Percentiles rank a stretch among this genome's conserved stretches.
Evolutionary conservation across 2,113 vertebrate species (phyloP).

Genomic region (Brachyhypopomus gauderio): DNA sequence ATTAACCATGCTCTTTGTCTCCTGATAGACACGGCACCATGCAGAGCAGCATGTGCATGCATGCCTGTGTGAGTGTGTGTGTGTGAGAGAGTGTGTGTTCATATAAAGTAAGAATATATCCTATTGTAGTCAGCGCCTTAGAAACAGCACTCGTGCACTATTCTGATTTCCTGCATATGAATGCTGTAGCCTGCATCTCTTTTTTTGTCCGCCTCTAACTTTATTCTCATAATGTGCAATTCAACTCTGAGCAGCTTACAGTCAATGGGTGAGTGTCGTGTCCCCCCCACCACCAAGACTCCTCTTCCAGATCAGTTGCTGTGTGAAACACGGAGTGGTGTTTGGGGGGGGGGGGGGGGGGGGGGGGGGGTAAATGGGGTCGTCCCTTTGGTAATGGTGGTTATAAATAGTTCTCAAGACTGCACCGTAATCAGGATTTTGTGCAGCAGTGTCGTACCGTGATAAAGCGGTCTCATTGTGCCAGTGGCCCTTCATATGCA

Average conservation of each 20-base stretch:
- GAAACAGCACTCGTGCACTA: not conserved
- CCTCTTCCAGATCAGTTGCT: constrained; percentile 34
- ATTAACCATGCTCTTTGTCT: constrained; percentile 77
- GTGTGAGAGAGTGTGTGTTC: constrained; percentile 26
- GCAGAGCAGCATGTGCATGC: not conserved
- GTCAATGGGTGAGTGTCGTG: not conserved
- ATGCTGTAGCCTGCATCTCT: not conserved
- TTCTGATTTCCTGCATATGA: not conserved
- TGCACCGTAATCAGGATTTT: constrained; percentile 60
- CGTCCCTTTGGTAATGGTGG: constrained; percentile 35
- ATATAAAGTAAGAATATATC: constrained; percentile 8
- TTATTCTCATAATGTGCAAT: not conserved
- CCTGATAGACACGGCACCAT: constrained; percentile 57
- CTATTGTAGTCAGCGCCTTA: not conserved
- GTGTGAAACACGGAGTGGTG: not conserved
- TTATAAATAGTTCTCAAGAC: constrained; percentile 60
- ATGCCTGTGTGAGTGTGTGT: constrained; percentile 23
- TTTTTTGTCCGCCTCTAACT: not conserved
- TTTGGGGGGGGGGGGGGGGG: constrained; percentile 1
- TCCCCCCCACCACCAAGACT: not conserved
- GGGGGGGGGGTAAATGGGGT: constrained; percentile 28
- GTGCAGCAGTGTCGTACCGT: constrained; percentile 47
- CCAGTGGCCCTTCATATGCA: constrained; percentile 51
- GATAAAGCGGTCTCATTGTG: constrained; percentile 52
- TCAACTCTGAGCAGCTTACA: constrained; percentile 16